These are phyloP conservation scores for Eudasyphora cyanicolor DNA, from an alignment of 2,888 invertebrate genomes.

Conservation along the genomic window DNA sequence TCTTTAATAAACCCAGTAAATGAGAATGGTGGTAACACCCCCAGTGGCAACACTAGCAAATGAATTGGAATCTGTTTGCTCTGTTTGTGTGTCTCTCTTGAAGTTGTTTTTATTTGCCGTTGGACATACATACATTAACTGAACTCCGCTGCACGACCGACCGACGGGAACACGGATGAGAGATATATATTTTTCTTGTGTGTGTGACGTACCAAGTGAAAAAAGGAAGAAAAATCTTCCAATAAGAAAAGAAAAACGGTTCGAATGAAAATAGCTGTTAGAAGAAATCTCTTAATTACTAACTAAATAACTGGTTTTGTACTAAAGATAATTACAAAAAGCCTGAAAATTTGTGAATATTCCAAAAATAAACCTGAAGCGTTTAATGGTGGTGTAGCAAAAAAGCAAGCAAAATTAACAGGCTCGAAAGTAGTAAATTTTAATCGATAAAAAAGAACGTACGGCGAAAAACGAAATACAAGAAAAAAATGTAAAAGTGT, in stretches of 20 bases:
- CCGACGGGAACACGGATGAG: constrained; percentile 47
- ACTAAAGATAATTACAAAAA: neutral
- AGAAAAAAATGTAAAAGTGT: constrained; percentile 34
- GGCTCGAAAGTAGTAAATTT: constrained; percentile 20
- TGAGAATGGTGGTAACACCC: neutral
- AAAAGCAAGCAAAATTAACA: constrained; percentile 6
- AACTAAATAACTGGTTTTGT: neutral
- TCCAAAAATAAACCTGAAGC: constrained; percentile 16
- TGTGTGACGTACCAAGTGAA: constrained; percentile 47
- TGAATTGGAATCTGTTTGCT: constrained; percentile 2
- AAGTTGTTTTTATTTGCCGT: constrained; percentile 30
- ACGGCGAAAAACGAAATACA: neutral
- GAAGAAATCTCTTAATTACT: constrained; percentile 13
- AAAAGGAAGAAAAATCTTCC: constrained; percentile 4
- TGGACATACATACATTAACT: constrained; percentile 18
- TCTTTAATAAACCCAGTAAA: too few species aligned
- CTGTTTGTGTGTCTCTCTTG: neutral
- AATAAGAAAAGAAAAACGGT: neutral
- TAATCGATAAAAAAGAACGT: constrained; percentile 32
- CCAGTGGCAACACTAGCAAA: neutral
- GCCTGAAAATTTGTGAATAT: constrained; percentile 1
- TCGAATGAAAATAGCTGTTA: constrained; percentile 15
- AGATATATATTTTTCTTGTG: constrained; percentile 50
- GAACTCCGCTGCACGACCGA: neutral
- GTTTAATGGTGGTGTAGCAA: constrained; percentile 40